Evolutionary conservation across 2,113 vertebrate species (phyloP), one percentile per base, ranked within the genome.

Genomic region (Chaetorhynchus papuensis): DNA sequence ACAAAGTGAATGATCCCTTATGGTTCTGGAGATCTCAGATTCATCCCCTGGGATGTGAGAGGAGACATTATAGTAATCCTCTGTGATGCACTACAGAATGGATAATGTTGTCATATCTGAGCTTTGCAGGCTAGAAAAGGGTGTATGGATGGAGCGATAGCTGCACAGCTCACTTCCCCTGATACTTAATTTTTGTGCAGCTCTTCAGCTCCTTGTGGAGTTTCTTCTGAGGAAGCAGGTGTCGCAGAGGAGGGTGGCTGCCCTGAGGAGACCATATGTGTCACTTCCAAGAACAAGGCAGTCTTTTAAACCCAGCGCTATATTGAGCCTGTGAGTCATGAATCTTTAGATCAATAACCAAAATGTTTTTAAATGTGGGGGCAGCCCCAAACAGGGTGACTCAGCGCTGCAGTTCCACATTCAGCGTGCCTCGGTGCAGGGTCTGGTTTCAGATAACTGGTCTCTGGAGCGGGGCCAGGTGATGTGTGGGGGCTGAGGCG

Each of bases 381-480:
- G 92, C 94, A 97, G 93, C 92, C 96, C 96, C 95, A 96, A 95
- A 96, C 23, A 94, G 85, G 54, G 83, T 95, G 94, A 96, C 72
- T 95, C 88, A 93, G 92, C 13, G 0, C 66, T 0, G 7, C 81
- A 61, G 89, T 77, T 93, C 75, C 7, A 9, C 49, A 1, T 44
- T 79, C 63, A 72, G 74, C 3, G 4, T 10, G 4, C 37, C 69
- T 72, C 10, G 41, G 68, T 70, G 82, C 86, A 70, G 76, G 70
- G 7, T 80, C 76, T 94, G 79, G 59, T 92, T 90, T 86, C 82
- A 64, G 52, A 70, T 63, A 78, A 30, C 75, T 66, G 84, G 35
- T 85, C 2, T 7, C 17, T 6, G 82, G 87, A 87, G 52, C 2
- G 0, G 53, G 65, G 61, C 76, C 1, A 44, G 69, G 56, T 70